Conservation (phyloP, 1,140 invertebrate genomes). For the Panonychus citri region DNA sequence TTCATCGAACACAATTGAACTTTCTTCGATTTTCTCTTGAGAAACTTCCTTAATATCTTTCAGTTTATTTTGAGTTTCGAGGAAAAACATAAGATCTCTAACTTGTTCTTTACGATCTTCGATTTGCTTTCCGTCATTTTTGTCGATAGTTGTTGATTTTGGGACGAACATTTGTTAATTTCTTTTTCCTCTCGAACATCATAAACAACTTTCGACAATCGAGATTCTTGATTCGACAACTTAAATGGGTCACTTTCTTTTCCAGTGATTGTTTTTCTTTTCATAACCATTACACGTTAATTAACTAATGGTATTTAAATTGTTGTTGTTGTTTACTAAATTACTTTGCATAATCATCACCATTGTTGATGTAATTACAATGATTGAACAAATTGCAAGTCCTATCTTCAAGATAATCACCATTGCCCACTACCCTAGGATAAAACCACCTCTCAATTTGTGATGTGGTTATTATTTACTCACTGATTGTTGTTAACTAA, state of each 20-base stretch:
- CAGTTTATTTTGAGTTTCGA: slow-evolving; percentile 52
- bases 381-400: too few relatives aligned
- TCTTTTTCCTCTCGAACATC: slow-evolving; percentile 16
- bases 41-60: slow-evolving; percentile 19
- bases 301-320: too few relatives aligned
- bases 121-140: slow-evolving; percentile 46
- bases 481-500: too few relatives aligned
- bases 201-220: slow-evolving; percentile 7
- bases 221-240: too few relatives aligned
- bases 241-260: slow-evolving; percentile 14
- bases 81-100: slow-evolving; percentile 81
- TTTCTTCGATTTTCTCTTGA: slow-evolving; percentile 39
- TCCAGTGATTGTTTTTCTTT: slow-evolving; percentile 15
- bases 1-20: slow-evolving; percentile 33
- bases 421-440: too few relatives aligned
- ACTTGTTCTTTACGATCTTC: slow-evolving; percentile 67
- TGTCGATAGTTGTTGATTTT: slow-evolving; percentile 43
- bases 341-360: too few relatives aligned
- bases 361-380: too few relatives aligned
- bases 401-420: too few relatives aligned
- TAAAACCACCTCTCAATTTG: too few relatives aligned
- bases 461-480: too few relatives aligned
- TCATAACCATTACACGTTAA: slow-evolving; percentile 8
- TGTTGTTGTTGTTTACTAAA: too few relatives aligned
- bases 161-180: slow-evolving; percentile 37